Conservation (phyloP, 2,888 invertebrate genomes). For the Machimus rusticus region DNA sequence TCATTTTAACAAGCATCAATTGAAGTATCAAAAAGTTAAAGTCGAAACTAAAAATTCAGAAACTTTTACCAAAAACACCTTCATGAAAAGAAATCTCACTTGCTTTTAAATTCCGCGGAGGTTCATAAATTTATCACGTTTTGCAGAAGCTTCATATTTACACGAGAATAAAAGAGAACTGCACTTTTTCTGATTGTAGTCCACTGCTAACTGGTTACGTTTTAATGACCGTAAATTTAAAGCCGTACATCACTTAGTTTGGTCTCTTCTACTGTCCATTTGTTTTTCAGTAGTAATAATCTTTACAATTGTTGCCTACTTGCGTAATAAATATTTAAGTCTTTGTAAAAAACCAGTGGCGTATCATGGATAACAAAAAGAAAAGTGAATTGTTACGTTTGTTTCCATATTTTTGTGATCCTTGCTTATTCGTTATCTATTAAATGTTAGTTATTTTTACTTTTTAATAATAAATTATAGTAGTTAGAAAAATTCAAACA, state of each 20-base stretch:
- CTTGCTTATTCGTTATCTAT: no score
- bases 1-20: neutral
- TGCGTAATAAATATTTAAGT: no score
- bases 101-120: neutral
- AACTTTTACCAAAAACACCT: neutral
- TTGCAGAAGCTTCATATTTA: neutral
- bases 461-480: no score
- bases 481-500: no score
- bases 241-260: neutral
- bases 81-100: neutral
- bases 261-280: neutral
- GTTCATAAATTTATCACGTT: neutral
- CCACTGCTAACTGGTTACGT: neutral
- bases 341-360: no score
- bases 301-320: neutral
- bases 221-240: neutral
- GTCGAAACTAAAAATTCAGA: neutral
- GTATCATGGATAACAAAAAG: no score
- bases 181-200: neutral
- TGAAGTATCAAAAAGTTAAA: neutral
- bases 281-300: neutral
- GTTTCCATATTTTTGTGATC: no score
- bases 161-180: neutral
- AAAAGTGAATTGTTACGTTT: no score
- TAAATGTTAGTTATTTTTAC: no score